These are phyloP conservation scores for Azorinus chamasolen DNA, from an alignment of 2,888 invertebrate genomes.

Conservation along the genomic window DNA sequence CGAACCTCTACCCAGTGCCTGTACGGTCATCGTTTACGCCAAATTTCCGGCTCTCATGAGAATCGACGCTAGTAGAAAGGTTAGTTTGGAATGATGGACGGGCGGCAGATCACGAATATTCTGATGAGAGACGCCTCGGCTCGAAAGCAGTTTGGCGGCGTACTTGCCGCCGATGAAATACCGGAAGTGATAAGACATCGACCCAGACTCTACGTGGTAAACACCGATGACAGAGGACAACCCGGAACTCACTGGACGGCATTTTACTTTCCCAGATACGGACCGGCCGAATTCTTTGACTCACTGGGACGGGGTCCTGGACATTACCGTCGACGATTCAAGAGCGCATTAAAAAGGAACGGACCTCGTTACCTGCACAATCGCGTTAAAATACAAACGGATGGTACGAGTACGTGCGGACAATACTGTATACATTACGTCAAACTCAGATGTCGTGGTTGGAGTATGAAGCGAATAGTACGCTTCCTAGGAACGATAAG, in stretches of 20 bases:
- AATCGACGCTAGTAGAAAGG: slow-evolving; percentile 21
- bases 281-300: slow-evolving; percentile 30
- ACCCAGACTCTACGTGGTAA: slow-evolving; percentile 18
- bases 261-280: slow-evolving; percentile 16
- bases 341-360: slow-evolving; percentile 3
- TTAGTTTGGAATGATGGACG: slow-evolving; percentile 23
- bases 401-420: background rate
- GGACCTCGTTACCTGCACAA: slow-evolving; percentile 14
- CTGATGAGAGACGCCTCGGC: background rate
- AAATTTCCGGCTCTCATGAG: slow-evolving; percentile 21
- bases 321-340: slow-evolving; percentile 21
- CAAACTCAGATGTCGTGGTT: too few relatives aligned
- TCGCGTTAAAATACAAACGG: background rate
- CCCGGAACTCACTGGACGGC: slow-evolving; percentile 6
- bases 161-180: slow-evolving; percentile 18
- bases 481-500: too few relatives aligned
- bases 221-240: slow-evolving; percentile 15
- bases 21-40: slow-evolving; percentile 31
- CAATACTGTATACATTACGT: too few relatives aligned
- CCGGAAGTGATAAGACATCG: background rate
- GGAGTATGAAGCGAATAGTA: too few relatives aligned
- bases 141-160: slow-evolving; percentile 9
- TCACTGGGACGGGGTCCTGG: slow-evolving; percentile 13
- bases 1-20: slow-evolving; percentile 20
- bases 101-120: background rate